Conservation (phyloP, 2,113 vertebrate genomes). For the Sylvietta virens region DNA sequence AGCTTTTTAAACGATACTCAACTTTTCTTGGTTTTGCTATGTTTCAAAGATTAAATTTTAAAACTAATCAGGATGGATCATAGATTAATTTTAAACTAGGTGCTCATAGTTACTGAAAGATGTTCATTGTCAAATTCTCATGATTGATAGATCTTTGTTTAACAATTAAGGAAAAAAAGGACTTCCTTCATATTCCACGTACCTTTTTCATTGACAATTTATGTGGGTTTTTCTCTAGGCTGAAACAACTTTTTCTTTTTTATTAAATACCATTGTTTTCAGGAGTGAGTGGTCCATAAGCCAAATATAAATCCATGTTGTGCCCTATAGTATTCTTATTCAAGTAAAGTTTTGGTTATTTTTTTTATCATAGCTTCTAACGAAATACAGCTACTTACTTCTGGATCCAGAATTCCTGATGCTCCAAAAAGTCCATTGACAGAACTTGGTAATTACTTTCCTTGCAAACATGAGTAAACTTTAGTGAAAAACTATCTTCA, state of each 20-base stretch:
- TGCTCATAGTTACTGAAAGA: neutral
- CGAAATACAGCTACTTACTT: slow-evolving; percentile 51
- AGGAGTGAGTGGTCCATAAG: neutral
- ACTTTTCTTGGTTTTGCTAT: neutral
- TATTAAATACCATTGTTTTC: neutral
- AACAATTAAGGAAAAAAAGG: neutral
- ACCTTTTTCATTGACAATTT: neutral
- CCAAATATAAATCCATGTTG: neutral
- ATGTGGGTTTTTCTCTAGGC: neutral
- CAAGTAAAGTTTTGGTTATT: slow-evolving; percentile 45
- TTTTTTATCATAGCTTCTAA: slow-evolving; percentile 68
- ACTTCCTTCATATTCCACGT: neutral
- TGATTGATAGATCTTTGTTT: neutral
- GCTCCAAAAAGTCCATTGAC: slow-evolving; percentile 56
- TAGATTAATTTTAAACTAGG: neutral
- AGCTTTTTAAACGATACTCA: neutral
- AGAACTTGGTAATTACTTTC: slow-evolving; percentile 70
- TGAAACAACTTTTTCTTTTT: neutral
- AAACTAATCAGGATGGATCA: neutral
- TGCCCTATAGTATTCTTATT: neutral
- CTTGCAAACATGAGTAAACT: neutral
- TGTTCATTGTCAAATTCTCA: neutral
- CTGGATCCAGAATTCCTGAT: slow-evolving; percentile 55
- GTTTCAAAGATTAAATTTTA: neutral
- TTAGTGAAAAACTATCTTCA: neutral